Conservation (phyloP, 2,113 vertebrate genomes). For the Catharus fuscescens region DNA sequence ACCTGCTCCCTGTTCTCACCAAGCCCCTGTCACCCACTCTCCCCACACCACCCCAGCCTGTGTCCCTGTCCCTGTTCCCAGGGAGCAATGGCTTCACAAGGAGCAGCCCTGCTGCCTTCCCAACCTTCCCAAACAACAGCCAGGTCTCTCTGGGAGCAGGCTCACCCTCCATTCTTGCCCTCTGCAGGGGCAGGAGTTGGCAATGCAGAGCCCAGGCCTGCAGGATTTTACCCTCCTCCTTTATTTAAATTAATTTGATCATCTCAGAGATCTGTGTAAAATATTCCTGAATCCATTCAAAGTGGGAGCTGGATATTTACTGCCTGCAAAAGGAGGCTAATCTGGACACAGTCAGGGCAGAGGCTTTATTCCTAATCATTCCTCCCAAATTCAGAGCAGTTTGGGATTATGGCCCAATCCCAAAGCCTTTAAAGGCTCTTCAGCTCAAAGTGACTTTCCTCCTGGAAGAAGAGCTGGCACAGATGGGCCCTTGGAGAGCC, state of each 20-base stretch:
- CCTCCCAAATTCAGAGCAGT: not conserved
- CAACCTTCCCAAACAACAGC: not conserved
- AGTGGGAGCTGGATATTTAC: not conserved
- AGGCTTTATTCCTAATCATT: not conserved
- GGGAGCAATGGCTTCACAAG: too few relatives aligned
- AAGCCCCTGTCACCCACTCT: not conserved
- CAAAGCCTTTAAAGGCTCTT: not conserved
- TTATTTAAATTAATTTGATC: not conserved
- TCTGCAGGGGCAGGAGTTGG: not conserved
- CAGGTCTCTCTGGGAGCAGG: fast-evolving
- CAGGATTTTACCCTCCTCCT: not conserved
- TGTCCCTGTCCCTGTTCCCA: not conserved
- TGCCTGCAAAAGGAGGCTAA: not conserved
- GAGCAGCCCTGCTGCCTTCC: not conserved
- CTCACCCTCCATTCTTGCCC: not conserved
- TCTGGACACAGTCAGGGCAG: not conserved
- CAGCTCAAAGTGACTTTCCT: not conserved
- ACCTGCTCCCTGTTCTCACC: fast-evolving
- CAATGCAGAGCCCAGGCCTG: not conserved
- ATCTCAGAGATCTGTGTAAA: not conserved
- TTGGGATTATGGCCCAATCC: not conserved
- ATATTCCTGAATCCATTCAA: not conserved
- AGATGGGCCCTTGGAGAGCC: not conserved
- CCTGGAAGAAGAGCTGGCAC: not conserved
- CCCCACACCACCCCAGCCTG: not conserved